phyloP scores from a whole-genome alignment of 1,140 invertebrate species.

The Cotesia typhae region DNA sequence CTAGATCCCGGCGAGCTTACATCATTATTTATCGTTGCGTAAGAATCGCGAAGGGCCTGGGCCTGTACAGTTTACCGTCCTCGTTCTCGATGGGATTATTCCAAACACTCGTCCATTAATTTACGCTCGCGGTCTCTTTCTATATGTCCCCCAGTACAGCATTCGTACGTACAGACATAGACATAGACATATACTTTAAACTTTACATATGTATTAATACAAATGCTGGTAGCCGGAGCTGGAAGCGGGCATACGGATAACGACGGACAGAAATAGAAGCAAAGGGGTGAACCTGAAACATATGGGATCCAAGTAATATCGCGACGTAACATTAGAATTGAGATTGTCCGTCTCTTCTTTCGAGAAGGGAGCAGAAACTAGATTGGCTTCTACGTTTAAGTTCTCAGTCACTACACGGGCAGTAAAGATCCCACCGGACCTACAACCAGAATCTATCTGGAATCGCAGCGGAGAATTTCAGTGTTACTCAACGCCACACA shows the following conservation, averaged over 20 bases:
- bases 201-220: neutral
- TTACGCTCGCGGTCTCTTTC: constrained; percentile 39
- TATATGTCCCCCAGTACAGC: constrained; percentile 1
- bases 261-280: constrained; percentile 2
- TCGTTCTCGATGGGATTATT: constrained; percentile 51
- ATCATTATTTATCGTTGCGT: constrained; percentile 64
- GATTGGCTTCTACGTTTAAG: neutral
- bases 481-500: constrained; percentile 4
- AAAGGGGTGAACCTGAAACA: constrained; percentile 35
- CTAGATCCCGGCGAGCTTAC: constrained; percentile 49
- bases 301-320: constrained; percentile 38
- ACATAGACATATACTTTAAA: neutral
- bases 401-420: neutral
- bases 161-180: constrained; percentile 8
- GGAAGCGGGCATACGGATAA: constrained; percentile 11
- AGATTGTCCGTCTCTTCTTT: neutral
- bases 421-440: neutral
- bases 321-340: constrained; percentile 21
- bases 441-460: neutral
- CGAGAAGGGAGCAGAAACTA: neutral
- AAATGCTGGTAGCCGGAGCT: no score
- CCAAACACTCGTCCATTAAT: constrained; percentile 49
- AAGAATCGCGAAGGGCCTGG: constrained; percentile 59
- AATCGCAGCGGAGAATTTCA: neutral
- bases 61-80: constrained; percentile 52